Conservation (phyloP, 2,888 invertebrate genomes). For the Euspilapteryx auroguttella region DNA sequence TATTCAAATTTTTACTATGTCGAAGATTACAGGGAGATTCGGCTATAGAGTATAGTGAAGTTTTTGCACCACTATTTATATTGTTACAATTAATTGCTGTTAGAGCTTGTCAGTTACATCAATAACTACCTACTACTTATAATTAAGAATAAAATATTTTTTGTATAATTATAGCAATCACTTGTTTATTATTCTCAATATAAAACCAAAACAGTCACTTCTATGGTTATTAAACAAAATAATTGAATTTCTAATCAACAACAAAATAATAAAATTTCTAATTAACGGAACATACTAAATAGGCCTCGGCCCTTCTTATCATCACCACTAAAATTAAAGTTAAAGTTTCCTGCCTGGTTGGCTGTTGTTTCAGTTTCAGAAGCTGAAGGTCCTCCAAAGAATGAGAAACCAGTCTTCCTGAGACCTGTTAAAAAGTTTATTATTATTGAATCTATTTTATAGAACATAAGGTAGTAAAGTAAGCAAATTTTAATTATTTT, state of each 20-base stretch:
- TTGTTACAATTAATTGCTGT: conserved; percentile 87
- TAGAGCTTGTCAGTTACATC: conserved; percentile 86
- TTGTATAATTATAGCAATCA: conserved; percentile 8
- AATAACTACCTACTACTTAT: too few relatives aligned
- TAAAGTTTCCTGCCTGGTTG: conserved; percentile 22
- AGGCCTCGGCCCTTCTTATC: conserved; percentile 33
- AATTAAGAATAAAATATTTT: conserved; percentile 5
- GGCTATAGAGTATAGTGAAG: conserved; percentile 86
- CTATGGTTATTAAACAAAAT: too few relatives aligned
- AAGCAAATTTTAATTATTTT: too few relatives aligned
- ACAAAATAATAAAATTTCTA: conserved; percentile 3
- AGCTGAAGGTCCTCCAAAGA: conserved; percentile 22
- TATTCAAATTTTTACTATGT: conserved; percentile 90
- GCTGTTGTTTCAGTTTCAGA: conserved; percentile 15
- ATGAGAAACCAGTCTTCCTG: conserved; percentile 29
- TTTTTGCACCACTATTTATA: conserved; percentile 90
- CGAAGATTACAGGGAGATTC: conserved; percentile 82
- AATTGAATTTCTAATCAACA: too few relatives aligned
- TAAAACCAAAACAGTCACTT: too few relatives aligned
- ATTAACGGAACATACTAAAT: conserved; percentile 37
- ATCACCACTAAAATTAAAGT: conserved; percentile 35
- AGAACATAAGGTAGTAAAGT: too few relatives aligned
- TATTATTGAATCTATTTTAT: conserved; percentile 20
- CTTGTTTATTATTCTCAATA: conserved; percentile 7
- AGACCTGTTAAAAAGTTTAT: conserved; percentile 19